Conservation (phyloP, 2,113 vertebrate species). For the Leptosomus discolor region DNA sequence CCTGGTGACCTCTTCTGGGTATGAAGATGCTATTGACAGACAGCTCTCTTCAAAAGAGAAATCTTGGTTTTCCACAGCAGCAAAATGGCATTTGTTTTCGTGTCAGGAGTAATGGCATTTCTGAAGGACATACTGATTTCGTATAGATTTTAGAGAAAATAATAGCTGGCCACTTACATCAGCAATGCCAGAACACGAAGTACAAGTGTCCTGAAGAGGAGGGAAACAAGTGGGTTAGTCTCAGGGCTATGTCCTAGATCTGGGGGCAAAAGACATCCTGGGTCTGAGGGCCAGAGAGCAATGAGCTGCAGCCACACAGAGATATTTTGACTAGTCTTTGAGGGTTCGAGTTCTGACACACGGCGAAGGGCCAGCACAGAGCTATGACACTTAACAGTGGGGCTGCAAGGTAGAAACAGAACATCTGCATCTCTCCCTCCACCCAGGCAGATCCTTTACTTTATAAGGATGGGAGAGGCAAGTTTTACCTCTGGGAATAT, state of each 20-base stretch:
- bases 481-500: background rate
- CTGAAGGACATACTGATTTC: constrained; percentile 5
- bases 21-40: constrained; percentile 20
- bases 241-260: background rate
- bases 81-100: constrained; percentile 22
- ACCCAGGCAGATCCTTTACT: background rate
- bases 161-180: background rate
- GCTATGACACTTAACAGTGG: too few species aligned
- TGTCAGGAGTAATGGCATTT: background rate
- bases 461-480: background rate
- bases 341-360: background rate
- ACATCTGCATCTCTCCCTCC: background rate
- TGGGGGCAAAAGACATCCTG: background rate
- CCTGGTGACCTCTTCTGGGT: background rate
- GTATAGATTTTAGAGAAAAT: background rate
- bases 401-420: background rate
- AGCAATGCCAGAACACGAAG: background rate
- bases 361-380: background rate
- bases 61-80: background rate
- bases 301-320: background rate
- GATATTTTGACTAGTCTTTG: background rate
- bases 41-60: constrained; percentile 7
- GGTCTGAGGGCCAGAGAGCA: background rate
- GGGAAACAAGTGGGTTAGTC: background rate
- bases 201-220: background rate